Evolutionary conservation across 2,888 invertebrate species (phyloP), one percentile per base, ranked within the genome.

Genomic region (Calliphora vomitoria): DNA sequence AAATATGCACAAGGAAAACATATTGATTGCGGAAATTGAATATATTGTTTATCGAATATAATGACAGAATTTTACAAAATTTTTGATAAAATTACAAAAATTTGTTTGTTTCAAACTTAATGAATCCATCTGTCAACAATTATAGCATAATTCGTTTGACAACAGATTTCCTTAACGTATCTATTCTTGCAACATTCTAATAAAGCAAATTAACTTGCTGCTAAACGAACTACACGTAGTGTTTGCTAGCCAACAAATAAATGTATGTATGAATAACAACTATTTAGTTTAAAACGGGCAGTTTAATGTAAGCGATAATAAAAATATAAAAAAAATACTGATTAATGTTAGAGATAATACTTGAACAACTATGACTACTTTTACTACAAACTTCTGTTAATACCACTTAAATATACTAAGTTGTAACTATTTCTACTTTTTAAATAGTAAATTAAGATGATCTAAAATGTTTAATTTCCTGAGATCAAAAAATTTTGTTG

Each of bases 231-330:
- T 0, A 5, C 31, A 0, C 2, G 15, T 8, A 71, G 72, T 82
- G 81, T 82, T 25, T 55, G 72, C 18, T 50, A 62, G 50, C 53
- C 55, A 82, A 8, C 66, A 31, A 47, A 69, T 50, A 31, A 47
- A 69, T 50, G 50, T 55, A n/a, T 50, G 44, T 44, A 44, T 58
- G n/a, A 64, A 31, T 47, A 74, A 82, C 58, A 66, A 20, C 55
- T 60, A 15, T 75, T 38, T 60, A 38, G 41, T 76, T 76, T 79
- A 41, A 41, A 74, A 53, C 25, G 72, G 66, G 35, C 78, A 78
- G 78, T 84, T 79, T 58, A 79, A 55, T 72, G 72, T 53, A 78
- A 86, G 47, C 50, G 86, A 86, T 82, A 82, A 85, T 85, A 81
- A n/a, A n/a, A n/a, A 76, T 80, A 44, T 3, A 44, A 13, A 44